Conservation (phyloP, 2,888 invertebrate species). For the Spialia ferax region DNA sequence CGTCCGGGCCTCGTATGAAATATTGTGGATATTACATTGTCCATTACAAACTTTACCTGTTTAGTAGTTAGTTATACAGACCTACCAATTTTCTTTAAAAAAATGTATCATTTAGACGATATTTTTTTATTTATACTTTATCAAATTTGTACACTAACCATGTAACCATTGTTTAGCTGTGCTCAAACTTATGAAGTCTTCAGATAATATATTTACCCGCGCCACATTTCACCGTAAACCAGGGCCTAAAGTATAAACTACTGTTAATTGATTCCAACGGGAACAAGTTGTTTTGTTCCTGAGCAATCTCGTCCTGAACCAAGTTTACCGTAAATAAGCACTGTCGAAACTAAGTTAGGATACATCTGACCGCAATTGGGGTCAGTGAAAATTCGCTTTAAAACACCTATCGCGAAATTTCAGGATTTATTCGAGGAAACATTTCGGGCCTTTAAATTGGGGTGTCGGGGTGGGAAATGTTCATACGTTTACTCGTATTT, state of each 20-base stretch:
- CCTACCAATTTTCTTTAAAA: too few species aligned
- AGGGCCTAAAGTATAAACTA: constrained; percentile 21
- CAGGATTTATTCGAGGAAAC: constrained; percentile 51
- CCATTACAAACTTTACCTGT: too few species aligned
- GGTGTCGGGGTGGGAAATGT: constrained; percentile 21
- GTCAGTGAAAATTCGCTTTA: constrained; percentile 54
- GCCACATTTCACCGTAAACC: constrained; percentile 14
- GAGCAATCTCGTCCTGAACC: constrained; percentile 46
- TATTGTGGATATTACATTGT: too few species aligned
- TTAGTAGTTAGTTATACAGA: too few species aligned
- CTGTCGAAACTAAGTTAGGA: constrained; percentile 53
- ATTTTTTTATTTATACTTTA: too few species aligned
- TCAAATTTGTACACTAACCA: too few species aligned
- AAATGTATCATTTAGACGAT: too few species aligned
- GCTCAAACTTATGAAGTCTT: too few species aligned
- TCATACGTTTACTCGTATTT: constrained; percentile 22
- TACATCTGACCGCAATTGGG: constrained; percentile 58
- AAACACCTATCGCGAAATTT: constrained; percentile 53
- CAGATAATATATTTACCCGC: too few species aligned
- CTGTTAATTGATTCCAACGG: constrained; percentile 26
- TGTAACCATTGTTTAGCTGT: too few species aligned
- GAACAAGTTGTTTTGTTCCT: constrained; percentile 22
- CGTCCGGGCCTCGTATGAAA: too few species aligned
- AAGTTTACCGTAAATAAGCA: constrained; percentile 53
- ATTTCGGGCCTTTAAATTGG: constrained; percentile 35